phyloP scores from a whole-genome alignment of 2,888 invertebrate species.

The Drosophila mercatorum region DNA sequence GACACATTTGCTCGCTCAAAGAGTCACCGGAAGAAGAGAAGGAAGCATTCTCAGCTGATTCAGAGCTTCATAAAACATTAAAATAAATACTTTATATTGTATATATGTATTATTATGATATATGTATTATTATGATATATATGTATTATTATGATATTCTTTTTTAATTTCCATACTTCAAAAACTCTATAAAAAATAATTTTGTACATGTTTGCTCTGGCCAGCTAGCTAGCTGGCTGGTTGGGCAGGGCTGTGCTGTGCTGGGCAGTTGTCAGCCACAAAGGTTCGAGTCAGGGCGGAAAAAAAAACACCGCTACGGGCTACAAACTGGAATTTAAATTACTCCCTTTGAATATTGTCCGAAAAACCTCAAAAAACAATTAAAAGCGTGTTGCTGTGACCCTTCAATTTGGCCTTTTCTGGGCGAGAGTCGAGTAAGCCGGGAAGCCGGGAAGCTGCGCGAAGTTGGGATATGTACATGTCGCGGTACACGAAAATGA shows the following conservation, averaged over 20 bases:
- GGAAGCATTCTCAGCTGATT: too few species aligned
- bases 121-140: too few species aligned
- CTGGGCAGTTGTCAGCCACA: background rate
- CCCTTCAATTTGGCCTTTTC: conserved; percentile 38
- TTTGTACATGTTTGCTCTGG: background rate
- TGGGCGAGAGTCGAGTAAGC: conserved; percentile 10
- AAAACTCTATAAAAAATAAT: background rate
- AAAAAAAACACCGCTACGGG: conserved; percentile 23
- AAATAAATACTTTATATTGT: too few species aligned
- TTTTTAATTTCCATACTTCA: too few species aligned
- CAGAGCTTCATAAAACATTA: too few species aligned
- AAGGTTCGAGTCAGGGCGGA: background rate
- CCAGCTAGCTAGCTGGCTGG: background rate
- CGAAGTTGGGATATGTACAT: conserved; percentile 34
- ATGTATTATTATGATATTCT: too few species aligned
- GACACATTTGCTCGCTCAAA: too few species aligned
- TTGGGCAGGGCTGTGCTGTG: background rate
- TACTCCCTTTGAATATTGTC: conserved; percentile 50
- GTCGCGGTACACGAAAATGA: conserved; percentile 65
- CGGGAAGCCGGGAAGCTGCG: conserved; percentile 25
- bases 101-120: too few species aligned
- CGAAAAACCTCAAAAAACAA: conserved; percentile 67
- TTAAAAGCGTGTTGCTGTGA: conserved; percentile 66
- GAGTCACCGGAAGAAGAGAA: too few species aligned
- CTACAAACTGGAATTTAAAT: conserved; percentile 57